A percentile compares a stretch with the other conserved stretches of the same genome.
phyloP scores from a whole-genome alignment of 2,797 vertebrate genomes.

The Sardinella longiceps region DNA sequence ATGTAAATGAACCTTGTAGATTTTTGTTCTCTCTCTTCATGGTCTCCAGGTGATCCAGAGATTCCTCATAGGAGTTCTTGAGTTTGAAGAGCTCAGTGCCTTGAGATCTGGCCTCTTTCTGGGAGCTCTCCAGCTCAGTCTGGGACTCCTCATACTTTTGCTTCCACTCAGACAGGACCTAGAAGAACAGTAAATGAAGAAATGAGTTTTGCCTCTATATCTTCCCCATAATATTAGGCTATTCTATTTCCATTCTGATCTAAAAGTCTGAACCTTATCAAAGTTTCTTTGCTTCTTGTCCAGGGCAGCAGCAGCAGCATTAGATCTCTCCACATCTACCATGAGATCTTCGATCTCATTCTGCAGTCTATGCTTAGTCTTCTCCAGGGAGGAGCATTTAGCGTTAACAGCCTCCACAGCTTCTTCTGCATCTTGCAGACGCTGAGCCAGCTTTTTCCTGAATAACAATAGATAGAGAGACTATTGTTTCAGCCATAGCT shows the following conservation, averaged over 20 bases:
- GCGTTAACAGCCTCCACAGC: conserved; percentile 79
- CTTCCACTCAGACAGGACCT: conserved; percentile 78
- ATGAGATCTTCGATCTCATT: conserved; percentile 88
- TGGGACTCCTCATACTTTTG: conserved; percentile 76
- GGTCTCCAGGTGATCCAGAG: conserved; percentile 73
- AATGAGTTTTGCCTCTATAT: not conserved
- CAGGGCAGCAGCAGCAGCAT: conserved; percentile 73
- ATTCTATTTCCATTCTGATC: conserved; percentile 43
- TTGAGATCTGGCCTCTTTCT: conserved; percentile 72
- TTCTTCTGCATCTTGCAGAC: conserved; percentile 81
- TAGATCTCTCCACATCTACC: conserved; percentile 87
- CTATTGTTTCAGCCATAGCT: not conserved
- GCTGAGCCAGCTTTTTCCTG: conserved; percentile 77
- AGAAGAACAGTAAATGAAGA: not conserved
- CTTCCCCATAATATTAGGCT: not conserved
- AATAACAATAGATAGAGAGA: not conserved
- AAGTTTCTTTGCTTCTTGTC: conserved; percentile 91
- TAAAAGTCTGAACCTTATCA: conserved; percentile 55
- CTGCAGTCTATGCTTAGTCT: conserved; percentile 87
- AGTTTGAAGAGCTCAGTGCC: conserved; percentile 78
- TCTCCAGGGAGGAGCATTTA: conserved; percentile 82
- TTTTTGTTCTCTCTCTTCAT: conserved; percentile 86
- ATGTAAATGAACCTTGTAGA: conserved; percentile 71
- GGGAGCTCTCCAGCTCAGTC: conserved; percentile 69
- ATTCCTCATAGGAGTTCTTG: conserved; percentile 77